phyloP scores from a whole-genome alignment of 2,888 invertebrate genomes.

The Lathronympha strigana region DNA sequence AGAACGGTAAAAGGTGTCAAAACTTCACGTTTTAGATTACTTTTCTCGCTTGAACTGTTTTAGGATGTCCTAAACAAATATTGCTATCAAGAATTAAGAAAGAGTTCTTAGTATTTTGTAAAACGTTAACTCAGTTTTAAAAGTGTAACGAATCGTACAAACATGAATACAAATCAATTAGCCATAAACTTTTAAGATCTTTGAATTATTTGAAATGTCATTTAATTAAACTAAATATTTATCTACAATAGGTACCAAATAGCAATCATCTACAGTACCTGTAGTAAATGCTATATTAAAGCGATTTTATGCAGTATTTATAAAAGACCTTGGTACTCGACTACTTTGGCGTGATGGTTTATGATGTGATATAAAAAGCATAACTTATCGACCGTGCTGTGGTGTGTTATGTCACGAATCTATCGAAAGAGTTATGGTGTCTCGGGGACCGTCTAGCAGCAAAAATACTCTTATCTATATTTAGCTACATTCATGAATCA shows the following conservation, averaged over 20 bases:
- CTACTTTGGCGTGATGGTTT: slow-evolving; percentile 14
- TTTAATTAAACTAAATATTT: too few species aligned
- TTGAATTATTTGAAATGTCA: too few species aligned
- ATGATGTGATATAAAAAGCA: slow-evolving; percentile 30
- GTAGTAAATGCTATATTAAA: neutral
- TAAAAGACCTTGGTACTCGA: neutral
- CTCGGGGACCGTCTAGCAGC: neutral
- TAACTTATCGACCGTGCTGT: slow-evolving; percentile 24
- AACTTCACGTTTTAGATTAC: neutral
- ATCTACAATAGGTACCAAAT: too few species aligned
- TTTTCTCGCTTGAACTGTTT: slow-evolving; percentile 12
- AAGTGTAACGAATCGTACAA: neutral
- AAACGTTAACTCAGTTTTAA: neutral
- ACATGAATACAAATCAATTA: neutral
- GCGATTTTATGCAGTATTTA: neutral
- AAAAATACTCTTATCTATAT: neutral
- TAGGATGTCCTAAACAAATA: slow-evolving; percentile 19
- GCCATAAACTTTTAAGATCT: too few species aligned
- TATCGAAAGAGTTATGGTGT: slow-evolving; percentile 6
- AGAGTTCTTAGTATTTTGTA: slow-evolving; percentile 1
- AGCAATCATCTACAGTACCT: too few species aligned
- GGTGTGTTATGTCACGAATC: slow-evolving; percentile 10
- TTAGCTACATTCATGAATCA: neutral
- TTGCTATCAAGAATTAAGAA: slow-evolving; percentile 16
- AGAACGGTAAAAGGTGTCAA: neutral